Evolutionary conservation across 2,888 invertebrate species (phyloP).

Genomic region (Epistrophella euchroma): DNA sequence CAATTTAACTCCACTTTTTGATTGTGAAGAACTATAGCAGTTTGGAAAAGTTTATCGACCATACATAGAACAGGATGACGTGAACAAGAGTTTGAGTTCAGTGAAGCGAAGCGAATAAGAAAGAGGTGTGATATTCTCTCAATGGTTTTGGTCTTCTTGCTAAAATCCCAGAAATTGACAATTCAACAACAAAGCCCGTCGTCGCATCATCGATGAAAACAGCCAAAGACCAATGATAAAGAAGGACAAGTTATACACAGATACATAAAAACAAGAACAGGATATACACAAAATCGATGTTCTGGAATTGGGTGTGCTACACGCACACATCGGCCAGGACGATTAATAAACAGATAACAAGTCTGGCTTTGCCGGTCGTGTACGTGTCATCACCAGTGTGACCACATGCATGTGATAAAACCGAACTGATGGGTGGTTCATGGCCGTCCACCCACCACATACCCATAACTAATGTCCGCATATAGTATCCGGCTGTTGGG

Average conservation of each 20-base stretch:
- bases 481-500: not conserved
- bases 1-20: conserved; percentile 9
- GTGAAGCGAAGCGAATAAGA: not conserved
- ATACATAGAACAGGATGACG: conserved; percentile 16
- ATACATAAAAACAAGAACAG: not conserved
- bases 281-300: conserved; percentile 12
- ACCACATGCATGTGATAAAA: conserved; percentile 76
- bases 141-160: conserved; percentile 27
- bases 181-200: conserved; percentile 43
- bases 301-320: conserved; percentile 1
- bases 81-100: conserved; percentile 1
- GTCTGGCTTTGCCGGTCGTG: conserved; percentile 76
- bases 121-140: conserved; percentile 16
- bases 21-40: conserved; percentile 48
- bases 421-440: conserved; percentile 69
- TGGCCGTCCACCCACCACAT: conserved; percentile 31
- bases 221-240: conserved; percentile 47
- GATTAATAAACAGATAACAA: conserved; percentile 76
- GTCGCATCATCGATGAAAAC: conserved; percentile 3
- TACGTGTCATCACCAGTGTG: conserved; percentile 76
- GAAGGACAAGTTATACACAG: conserved; percentile 13
- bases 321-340: conserved; percentile 49
- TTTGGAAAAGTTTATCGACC: conserved; percentile 19
- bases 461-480: conserved; percentile 15
- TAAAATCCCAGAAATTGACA: conserved; percentile 54